Evolutionary conservation across 1,140 invertebrate species (phyloP).

Genomic region (Cherax quadricarinatus): DNA sequence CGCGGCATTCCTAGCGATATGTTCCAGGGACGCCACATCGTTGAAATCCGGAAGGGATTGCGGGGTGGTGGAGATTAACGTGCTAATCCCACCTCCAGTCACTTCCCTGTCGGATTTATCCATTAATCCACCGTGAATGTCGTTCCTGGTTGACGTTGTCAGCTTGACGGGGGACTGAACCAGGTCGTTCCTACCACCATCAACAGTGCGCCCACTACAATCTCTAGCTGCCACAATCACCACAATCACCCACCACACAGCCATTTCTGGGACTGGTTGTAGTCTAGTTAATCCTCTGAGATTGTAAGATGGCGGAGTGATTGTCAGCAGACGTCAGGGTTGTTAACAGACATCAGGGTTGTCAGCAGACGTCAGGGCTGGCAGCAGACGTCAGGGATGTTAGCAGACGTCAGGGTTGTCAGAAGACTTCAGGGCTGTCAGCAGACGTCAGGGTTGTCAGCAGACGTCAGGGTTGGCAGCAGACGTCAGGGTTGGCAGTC

Average conservation of each 20-base stretch:
- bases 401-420: too few species aligned
- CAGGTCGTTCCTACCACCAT: slow-evolving; percentile 30
- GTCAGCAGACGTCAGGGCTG: too few species aligned
- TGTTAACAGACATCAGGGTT: too few species aligned
- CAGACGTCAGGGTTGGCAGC: too few species aligned
- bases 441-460: too few species aligned
- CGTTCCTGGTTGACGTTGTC: slow-evolving; percentile 7
- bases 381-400: too few species aligned
- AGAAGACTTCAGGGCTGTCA: too few species aligned
- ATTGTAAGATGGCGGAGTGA: too few species aligned
- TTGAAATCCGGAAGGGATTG: neutral
- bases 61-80: neutral
- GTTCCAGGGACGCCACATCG: slow-evolving; percentile 4
- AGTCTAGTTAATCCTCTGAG: too few species aligned
- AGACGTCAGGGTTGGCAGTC: neutral
- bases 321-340: too few species aligned
- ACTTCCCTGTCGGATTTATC: slow-evolving; percentile 23
- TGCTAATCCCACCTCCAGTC: neutral
- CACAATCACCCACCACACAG: neutral
- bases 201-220: slow-evolving; percentile 25
- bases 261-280: too few species aligned
- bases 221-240: neutral
- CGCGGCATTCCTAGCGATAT: neutral
- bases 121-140: slow-evolving; percentile 27
- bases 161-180: neutral